Evolutionary conservation across 2,888 invertebrate genomes (phyloP).

Genomic region (Volucella inflata): DNA sequence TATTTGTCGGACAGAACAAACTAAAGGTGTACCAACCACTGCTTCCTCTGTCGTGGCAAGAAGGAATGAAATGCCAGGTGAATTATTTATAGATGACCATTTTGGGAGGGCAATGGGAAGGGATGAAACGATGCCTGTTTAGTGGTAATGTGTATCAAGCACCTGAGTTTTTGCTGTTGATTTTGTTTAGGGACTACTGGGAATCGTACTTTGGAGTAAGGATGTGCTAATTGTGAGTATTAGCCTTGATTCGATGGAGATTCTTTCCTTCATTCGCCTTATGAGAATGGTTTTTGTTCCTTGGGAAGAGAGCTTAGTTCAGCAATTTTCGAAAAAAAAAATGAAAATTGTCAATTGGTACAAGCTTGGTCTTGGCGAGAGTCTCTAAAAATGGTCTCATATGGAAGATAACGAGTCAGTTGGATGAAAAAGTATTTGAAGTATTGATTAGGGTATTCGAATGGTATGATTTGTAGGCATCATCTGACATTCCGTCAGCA

Average conservation of each 20-base stretch:
- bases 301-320: neutral
- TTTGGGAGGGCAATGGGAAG: slow-evolving; percentile 1
- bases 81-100: slow-evolving; percentile 68
- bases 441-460: too few relatives aligned
- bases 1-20: slow-evolving; percentile 64
- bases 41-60: neutral
- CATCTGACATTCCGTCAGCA: too few relatives aligned
- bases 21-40: slow-evolving; percentile 38
- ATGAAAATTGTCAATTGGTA: too few relatives aligned
- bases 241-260: slow-evolving; percentile 47
- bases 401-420: too few relatives aligned
- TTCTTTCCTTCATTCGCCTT: slow-evolving; percentile 24
- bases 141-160: slow-evolving; percentile 46
- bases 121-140: slow-evolving; percentile 25
- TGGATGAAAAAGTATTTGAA: too few relatives aligned
- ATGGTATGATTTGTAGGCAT: too few relatives aligned
- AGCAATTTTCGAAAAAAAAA: too few relatives aligned
- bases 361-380: too few relatives aligned
- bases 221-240: slow-evolving; percentile 65
- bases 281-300: neutral
- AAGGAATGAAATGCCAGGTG: slow-evolving; percentile 62
- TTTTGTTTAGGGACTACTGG: slow-evolving; percentile 51
- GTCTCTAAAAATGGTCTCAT: too few relatives aligned
- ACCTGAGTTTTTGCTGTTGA: slow-evolving; percentile 57
- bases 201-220: slow-evolving; percentile 32